A percentile compares a stretch with the other conserved stretches of the same genome.
phyloP scores from a whole-genome alignment of 2,797 vertebrate species.

The Eulemur mongoz region DNA sequence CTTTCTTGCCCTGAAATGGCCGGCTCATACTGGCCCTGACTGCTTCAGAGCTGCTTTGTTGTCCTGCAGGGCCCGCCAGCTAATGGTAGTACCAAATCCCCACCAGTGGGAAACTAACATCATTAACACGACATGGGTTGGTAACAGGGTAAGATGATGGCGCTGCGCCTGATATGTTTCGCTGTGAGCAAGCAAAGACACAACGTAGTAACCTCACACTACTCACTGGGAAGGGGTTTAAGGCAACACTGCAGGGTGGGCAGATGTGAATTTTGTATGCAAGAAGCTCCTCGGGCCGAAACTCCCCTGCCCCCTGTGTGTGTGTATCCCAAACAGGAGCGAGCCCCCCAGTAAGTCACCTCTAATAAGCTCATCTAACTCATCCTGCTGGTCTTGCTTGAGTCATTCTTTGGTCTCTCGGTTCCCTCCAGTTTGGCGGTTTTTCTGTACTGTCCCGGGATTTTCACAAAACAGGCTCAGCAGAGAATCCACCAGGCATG shows the following conservation, averaged over 20 bases:
- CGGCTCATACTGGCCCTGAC: background rate
- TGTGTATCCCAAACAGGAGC: too few species aligned
- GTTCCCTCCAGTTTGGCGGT: background rate
- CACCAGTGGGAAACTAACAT: background rate
- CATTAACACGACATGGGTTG: background rate
- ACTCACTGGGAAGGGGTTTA: background rate
- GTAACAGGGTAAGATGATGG: background rate
- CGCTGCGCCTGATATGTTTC: background rate
- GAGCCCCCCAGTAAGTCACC: background rate
- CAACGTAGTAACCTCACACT: background rate
- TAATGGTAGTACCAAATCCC: background rate
- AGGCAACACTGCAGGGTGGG: too few species aligned
- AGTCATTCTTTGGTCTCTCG: background rate
- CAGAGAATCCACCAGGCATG: background rate
- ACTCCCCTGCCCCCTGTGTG: too few species aligned
- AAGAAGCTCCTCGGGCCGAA: background rate
- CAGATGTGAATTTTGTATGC: background rate
- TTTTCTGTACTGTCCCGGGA: background rate
- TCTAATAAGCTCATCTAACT: background rate
- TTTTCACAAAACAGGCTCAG: background rate
- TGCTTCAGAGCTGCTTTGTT: background rate
- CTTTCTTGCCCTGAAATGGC: background rate
- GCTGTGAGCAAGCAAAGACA: background rate
- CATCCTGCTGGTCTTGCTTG: background rate
- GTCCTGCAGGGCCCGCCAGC: background rate